Evolutionary conservation across 2,797 vertebrate species (phyloP).

Genomic region (Staurois parvus): DNA sequence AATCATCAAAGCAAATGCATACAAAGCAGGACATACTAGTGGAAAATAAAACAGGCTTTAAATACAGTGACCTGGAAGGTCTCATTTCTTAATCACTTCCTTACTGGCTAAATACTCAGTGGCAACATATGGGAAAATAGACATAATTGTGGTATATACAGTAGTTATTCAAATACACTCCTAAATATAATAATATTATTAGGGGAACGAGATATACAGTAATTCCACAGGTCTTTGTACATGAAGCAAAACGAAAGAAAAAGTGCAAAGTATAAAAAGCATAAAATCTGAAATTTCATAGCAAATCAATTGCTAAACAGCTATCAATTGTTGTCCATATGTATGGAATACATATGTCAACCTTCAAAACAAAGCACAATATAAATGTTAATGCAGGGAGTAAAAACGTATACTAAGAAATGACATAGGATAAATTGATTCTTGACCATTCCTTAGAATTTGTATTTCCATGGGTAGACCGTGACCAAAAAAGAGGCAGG

Average conservation of each 20-base stretch:
- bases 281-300: no score
- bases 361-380: no score
- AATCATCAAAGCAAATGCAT: constrained; percentile 23
- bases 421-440: no score
- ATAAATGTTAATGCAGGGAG: no score
- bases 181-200: neutral
- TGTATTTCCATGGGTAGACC: no score
- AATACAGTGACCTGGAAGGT: constrained; percentile 56
- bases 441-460: no score
- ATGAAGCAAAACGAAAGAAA: no score
- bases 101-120: constrained; percentile 24
- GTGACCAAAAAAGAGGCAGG: no score
- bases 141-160: neutral
- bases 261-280: neutral
- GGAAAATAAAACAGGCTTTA: constrained; percentile 49
- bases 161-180: constrained; percentile 9
- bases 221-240: neutral
- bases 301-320: no score
- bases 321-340: no score
- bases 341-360: no score
- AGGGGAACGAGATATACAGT: neutral
- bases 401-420: no score
- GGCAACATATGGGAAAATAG: constrained; percentile 64
- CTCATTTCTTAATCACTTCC: constrained; percentile 59
- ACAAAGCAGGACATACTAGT: constrained; percentile 43